Conservation (phyloP, 1,140 invertebrate species). For the Zaprionus camerounensis region DNA sequence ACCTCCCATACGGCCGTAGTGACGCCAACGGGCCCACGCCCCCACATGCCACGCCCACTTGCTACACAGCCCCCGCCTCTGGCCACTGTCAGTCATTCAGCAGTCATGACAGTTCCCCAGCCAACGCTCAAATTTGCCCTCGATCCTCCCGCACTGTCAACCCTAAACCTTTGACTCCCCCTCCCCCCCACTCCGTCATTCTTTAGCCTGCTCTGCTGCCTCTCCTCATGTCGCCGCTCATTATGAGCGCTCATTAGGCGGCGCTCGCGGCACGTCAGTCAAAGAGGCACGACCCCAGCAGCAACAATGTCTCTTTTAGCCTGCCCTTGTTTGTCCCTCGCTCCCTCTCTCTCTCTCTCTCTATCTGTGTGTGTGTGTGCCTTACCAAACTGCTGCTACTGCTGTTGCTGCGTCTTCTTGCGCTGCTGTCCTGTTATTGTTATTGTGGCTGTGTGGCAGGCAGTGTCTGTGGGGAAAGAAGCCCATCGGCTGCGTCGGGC, state of each 20-base stretch:
- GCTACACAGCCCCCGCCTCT: background rate
- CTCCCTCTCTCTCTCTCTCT: background rate
- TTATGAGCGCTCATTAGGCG: conserved; percentile 80
- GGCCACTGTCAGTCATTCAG: conserved; percentile 53
- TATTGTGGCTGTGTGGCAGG: background rate
- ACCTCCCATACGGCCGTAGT: background rate
- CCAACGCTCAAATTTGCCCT: background rate
- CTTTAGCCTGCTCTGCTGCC: background rate
- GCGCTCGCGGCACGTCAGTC: conserved; percentile 72
- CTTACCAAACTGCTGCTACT: background rate
- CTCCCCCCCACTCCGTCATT: conserved; percentile 9
- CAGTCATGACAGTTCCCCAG: conserved; percentile 57
- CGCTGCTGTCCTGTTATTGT: background rate
- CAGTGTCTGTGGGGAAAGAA: background rate
- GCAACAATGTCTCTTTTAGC: conserved; percentile 33
- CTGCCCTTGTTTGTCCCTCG: background rate
- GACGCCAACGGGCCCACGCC: no score
- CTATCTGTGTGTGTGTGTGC: background rate
- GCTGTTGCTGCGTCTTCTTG: background rate
- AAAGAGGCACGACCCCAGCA: conserved; percentile 51
- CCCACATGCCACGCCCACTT: background rate
- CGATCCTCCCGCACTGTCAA: background rate
- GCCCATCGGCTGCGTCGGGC: conserved; percentile 1
- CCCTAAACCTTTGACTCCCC: conserved; percentile 33
- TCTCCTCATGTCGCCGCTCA: conserved; percentile 59